These are phyloP conservation scores for Peromyscus nudipes DNA, from an alignment of 2,797 vertebrate species.

Conservation along the genomic window DNA sequence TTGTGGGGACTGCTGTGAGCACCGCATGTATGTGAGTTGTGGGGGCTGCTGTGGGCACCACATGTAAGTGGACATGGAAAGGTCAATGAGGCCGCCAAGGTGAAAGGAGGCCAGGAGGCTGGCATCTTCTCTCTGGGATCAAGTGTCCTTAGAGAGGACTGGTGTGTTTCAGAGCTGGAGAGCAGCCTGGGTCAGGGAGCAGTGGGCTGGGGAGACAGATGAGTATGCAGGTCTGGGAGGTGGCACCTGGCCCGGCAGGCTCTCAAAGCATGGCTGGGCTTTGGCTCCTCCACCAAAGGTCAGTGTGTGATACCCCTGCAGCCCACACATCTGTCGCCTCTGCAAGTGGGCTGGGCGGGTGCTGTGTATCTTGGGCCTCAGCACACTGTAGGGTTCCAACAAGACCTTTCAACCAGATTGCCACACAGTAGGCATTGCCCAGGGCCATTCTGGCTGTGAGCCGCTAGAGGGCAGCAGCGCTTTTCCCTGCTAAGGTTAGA, in stretches of 20 bases:
- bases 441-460: conserved; percentile 50
- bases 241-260: not conserved
- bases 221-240: not conserved
- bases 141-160: not conserved
- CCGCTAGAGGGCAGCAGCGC: conserved; percentile 86
- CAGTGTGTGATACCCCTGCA: rapidly evolving
- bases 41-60: not conserved
- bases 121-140: not conserved
- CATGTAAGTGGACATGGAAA: rapidly evolving
- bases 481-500: conserved; percentile 44
- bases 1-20: rapidly evolving
- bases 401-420: rapidly evolving
- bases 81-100: not conserved
- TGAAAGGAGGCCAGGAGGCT: not conserved
- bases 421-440: rapidly evolving
- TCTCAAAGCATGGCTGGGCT: not conserved
- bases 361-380: rapidly evolving
- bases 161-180: not conserved
- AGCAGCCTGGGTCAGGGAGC: not conserved
- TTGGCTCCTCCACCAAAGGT: not conserved
- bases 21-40: rapidly evolving
- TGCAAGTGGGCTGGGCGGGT: not conserved
- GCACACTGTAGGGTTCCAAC: rapidly evolving
- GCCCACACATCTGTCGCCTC: no score
- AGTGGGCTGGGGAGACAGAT: not conserved